These are phyloP conservation scores for Holacanthus passer DNA, from an alignment of 2,113 vertebrate species.

Conservation along the genomic window DNA sequence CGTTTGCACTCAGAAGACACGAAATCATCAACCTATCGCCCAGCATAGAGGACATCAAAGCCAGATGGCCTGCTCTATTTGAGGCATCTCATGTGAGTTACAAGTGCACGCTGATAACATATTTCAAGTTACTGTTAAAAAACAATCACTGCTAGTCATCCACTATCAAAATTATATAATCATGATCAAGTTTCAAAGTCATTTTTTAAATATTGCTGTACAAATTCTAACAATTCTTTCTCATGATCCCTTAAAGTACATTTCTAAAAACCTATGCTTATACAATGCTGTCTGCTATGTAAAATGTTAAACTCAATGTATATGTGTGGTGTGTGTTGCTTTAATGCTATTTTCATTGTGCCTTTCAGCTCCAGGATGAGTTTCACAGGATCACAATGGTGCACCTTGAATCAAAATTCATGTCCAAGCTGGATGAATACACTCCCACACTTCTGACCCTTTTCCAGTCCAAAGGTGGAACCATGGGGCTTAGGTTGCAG, in stretches of 20 bases:
- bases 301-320: no score
- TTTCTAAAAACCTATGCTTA: no score
- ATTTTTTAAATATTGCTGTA: no score
- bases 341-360: conserved; percentile 2
- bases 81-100: conserved; percentile 19
- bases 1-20: conserved; percentile 14
- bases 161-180: no score
- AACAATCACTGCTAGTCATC: no score
- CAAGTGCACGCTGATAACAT: not conserved
- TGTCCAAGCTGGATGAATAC: conserved; percentile 51
- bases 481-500: conserved; percentile 40
- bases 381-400: conserved; percentile 51
- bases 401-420: conserved; percentile 47
- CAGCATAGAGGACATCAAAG: conserved; percentile 22
- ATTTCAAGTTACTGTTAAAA: no score
- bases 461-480: conserved; percentile 46
- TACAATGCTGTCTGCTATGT: no score
- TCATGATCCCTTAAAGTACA: no score
- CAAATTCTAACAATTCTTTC: no score
- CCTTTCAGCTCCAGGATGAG: conserved; percentile 49
- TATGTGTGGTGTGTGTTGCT: no score
- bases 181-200: not conserved
- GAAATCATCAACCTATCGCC: not conserved
- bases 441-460: conserved; percentile 45
- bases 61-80: conserved; percentile 32